phyloP scores from a whole-genome alignment of 2,797 vertebrate genomes.

The Karalla daura region DNA sequence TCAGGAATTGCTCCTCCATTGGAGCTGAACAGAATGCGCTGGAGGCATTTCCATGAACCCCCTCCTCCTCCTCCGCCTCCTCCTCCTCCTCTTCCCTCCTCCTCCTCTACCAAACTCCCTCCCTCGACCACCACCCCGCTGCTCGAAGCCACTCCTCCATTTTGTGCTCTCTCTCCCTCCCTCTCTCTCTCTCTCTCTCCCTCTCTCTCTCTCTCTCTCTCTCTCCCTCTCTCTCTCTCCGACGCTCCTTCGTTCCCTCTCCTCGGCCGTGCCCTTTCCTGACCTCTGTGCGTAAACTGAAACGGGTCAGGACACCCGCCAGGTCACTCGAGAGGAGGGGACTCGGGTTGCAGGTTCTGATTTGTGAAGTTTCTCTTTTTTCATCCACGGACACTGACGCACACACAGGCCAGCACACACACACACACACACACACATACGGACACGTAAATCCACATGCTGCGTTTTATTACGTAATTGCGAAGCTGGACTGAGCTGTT shows the following conservation, averaged over 20 bases:
- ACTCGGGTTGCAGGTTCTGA: slow-evolving; percentile 62
- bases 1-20: slow-evolving; percentile 75
- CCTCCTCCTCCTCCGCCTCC: no score
- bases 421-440: slow-evolving; percentile 3
- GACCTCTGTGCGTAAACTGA: slow-evolving; percentile 81
- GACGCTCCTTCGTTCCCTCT: slow-evolving; percentile 54
- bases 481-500: slow-evolving; percentile 14
- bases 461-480: slow-evolving; percentile 41
- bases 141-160: slow-evolving; percentile 74
- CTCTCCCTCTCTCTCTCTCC: slow-evolving; percentile 59
- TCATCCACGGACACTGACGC: slow-evolving; percentile 9
- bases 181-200: slow-evolving; percentile 41
- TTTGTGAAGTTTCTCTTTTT: slow-evolving; percentile 31
- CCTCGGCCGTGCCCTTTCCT: slow-evolving; percentile 78
- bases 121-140: slow-evolving; percentile 48
- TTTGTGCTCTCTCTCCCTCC: slow-evolving; percentile 56
- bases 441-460: slow-evolving; percentile 30
- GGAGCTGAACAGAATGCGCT: slow-evolving; percentile 80
- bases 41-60: slow-evolving; percentile 76
- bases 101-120: slow-evolving; percentile 43
- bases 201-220: slow-evolving; percentile 40
- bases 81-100: slow-evolving; percentile 39
- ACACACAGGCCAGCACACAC: slow-evolving; percentile 3
- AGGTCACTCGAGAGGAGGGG: slow-evolving; percentile 71
- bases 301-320: slow-evolving; percentile 75